Evolutionary conservation across 1,140 invertebrate species (phyloP), one percentile per base, ranked within the genome.

Genomic region (Aphaenogaster ashmeadi): DNA sequence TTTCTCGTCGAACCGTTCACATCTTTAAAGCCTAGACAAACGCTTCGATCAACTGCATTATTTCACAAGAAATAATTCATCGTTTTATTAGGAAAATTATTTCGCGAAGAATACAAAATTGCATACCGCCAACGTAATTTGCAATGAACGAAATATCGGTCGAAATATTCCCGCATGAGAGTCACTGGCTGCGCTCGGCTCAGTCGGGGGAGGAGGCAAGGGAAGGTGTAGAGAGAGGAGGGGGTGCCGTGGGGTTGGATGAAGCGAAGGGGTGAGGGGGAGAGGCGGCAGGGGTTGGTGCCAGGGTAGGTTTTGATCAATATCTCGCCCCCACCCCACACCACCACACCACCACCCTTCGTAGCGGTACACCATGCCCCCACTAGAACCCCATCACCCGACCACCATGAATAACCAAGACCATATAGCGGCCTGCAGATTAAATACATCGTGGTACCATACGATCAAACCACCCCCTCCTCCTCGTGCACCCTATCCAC

Each of bases 231-330:
- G 85, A 87, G 79, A 75, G 54, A 41, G 74, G 87, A 85, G 88
- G 90, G 81, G 89, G 89, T 88, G 89, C 74, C 50, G 89, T 78
- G 72, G 90, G 80, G 89, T 80, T 72, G 75, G 87, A 89, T 85
- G 69, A 83, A 84, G 80, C 72, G 87, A 85, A 79, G 71, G 66
- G 54, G 78, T 79, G 83, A 87, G 75, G 67, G 81, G 54, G 67
- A 74, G 71, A 84, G 90, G 88, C 91, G 84, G 90, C 87, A 88
- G 88, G 87, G 90, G 91, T 94, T 93, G 94, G 93, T 95, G 95
- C 94, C 94, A 95, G 95, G 95, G 94, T 95, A 95, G 95, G 93
- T 95, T 95, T 95, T 95, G 95, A 95, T 95, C 95, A 95, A 95
- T 95, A 95, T 95, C 94, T 95, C 94, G 93, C 92, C 94, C 93